Evolutionary conservation across 92 coral and sea anemone species (phyloP), one percentile per base, ranked within the genome.

Genomic region (Epizoanthus stellaris): DNA sequence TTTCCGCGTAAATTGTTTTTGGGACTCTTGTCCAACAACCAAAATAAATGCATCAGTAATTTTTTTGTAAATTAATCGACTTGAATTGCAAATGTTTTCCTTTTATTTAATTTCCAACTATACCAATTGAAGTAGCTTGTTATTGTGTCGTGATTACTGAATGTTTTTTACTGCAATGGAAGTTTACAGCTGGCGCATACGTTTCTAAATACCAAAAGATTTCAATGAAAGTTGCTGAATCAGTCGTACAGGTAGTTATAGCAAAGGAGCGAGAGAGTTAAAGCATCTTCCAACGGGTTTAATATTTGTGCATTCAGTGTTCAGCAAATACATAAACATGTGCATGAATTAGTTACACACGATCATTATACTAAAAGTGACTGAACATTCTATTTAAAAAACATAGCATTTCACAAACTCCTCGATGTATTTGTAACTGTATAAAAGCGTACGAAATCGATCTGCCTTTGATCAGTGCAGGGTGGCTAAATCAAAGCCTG

Each of bases 281-380:
- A 72, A 72, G 77, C 59, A 49, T 72, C 60, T 72, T 49, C 12
- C 58, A 25, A 8, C 17, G 77, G 16, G 52, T 17, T 15, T 72
- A 10, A 14, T 68, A 25, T 68, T 68, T 68, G 42, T 43, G 73
- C 49, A 17, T 15, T 40, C 20, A 25, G 73, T 68, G 52, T 1
- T 68, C 40, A 9, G 19, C 34, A 67, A 79, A 77, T 61, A 38
- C 83, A 61, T 72, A 72, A 79, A 79, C 83, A 79, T 63, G 72
- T 62, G 83, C 72, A 79, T 63, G 83, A 79, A 79, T 79, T 30
- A 30, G 36, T 68, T 61, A 79, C 14, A 4, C 23, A 42, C 40
- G 15, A 64, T 23, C 49, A 45, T 45, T 45, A 20, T 34, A 63
- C 72, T 42, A 14, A 21, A 79, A 57, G 36, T 14, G 56, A 52